These are phyloP conservation scores for Limnephilus lunatus DNA, from an alignment of 2,888 invertebrate genomes.

Conservation along the genomic window DNA sequence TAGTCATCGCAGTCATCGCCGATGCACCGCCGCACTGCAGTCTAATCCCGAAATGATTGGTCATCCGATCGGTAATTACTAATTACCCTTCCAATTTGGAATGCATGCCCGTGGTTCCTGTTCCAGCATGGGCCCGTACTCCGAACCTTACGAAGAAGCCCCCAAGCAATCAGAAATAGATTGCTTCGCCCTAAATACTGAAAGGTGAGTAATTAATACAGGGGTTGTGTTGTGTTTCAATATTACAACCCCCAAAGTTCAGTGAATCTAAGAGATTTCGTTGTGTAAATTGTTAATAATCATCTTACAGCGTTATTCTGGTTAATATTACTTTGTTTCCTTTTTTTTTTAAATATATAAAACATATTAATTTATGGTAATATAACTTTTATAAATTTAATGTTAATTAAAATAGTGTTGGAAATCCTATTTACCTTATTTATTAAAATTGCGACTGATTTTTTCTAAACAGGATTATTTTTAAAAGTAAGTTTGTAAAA, in stretches of 20 bases:
- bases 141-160: neutral
- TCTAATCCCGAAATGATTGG: neutral
- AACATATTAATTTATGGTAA: too few species aligned
- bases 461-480: too few species aligned
- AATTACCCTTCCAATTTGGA: constrained; percentile 7
- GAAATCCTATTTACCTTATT: too few species aligned
- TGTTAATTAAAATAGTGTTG: too few species aligned
- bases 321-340: neutral
- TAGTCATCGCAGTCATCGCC: neutral
- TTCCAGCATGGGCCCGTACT: neutral
- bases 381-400: too few species aligned
- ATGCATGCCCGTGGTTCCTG: neutral
- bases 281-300: neutral
- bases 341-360: too few species aligned
- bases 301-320: neutral
- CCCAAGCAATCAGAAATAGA: constrained; percentile 4
- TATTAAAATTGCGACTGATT: too few species aligned
- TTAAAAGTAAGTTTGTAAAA: too few species aligned
- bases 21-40: neutral
- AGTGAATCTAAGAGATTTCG: neutral
- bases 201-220: neutral
- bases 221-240: neutral
- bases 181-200: neutral
- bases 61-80: neutral
- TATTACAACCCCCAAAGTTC: neutral